Evolutionary conservation across 2,888 invertebrate genomes (phyloP), one percentile per base, ranked within the genome.

Genomic region (Clanis bilineata): DNA sequence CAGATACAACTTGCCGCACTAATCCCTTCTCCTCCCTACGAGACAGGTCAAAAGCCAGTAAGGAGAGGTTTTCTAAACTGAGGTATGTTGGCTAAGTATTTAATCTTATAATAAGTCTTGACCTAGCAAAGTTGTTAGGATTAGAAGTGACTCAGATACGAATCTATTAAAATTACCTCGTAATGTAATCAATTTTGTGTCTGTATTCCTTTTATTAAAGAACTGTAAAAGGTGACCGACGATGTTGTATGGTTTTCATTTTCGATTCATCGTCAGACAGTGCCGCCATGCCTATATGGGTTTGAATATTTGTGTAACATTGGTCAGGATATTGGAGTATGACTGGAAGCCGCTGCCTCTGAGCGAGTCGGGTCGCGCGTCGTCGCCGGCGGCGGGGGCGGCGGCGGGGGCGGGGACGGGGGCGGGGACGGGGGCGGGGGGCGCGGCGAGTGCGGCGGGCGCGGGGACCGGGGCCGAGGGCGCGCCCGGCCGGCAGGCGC

Each of bases 1-100:
- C 96, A 6, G 94, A 95, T 78, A 90, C 96, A 44, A 95, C 96
- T 57, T 92, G 94, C 62, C 93, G 94, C 62, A 86, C 96, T 41
- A 90, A 90, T 63, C 93, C 94, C 65, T 94, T 96, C 69, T 96
- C 96, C 73, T 94, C 95, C 15, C 86, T 94, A 61, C 83, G 93
- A 2, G 91, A 90, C 61, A 74, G 85, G 61, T 77, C 85, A 5
- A 89, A 86, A 65, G 78, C 86, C 5, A 84, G 87, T 1, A 78
- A 85, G 45, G 89, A 91, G 62, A 77, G 88, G 59, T 80, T 82
- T 76, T 77, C 86, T 6, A 92, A 91, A 69, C 69, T 88, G 59
- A 92, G 90, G 91, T 90, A 74, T 39, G 25, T 15, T 12, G 55
- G 15, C 41, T 18, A 22, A 55, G 18, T 15, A 38, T 58, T 56